Percentiles rank a stretch among this genome's conserved stretches.
Conservation (phyloP, 2,113 vertebrate species). For the Apodemus sylvaticus region DNA sequence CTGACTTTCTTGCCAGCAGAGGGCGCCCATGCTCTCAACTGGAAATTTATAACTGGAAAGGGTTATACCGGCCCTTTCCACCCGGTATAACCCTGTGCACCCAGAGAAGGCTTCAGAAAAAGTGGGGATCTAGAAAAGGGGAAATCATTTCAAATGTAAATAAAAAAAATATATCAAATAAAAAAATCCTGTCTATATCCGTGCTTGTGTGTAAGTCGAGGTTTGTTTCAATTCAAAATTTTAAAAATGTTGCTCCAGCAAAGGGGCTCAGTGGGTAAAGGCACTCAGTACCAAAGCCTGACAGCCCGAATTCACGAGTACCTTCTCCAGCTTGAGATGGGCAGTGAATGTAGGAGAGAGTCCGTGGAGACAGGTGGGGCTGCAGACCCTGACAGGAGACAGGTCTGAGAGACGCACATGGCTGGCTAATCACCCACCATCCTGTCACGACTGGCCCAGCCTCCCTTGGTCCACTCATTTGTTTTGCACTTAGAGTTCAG, state of each 20-base stretch:
- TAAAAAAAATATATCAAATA: too few relatives aligned
- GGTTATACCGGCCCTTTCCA: rapidly evolving
- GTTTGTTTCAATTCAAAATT: not conserved
- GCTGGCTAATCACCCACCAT: too few relatives aligned
- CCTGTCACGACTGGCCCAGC: not conserved
- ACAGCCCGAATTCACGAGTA: not conserved
- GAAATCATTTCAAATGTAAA: too few relatives aligned
- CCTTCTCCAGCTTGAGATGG: not conserved
- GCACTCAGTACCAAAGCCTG: not conserved
- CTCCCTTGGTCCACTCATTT: not conserved
- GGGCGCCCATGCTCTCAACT: not conserved
- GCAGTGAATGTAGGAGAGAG: too few relatives aligned
- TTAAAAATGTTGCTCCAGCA: too few relatives aligned
- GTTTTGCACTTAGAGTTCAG: not conserved
- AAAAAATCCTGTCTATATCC: not conserved
- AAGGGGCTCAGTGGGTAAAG: not conserved
- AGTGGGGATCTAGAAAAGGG: too few relatives aligned
- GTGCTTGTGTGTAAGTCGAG: not conserved
- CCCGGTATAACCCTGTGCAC: too few relatives aligned
- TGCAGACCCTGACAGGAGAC: not conserved
- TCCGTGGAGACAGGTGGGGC: not conserved
- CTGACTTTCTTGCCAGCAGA: not conserved
- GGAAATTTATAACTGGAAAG: rapidly evolving
- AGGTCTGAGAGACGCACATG: not conserved
- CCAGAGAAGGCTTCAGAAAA: not conserved